These are phyloP conservation scores for Propithecus coquereli DNA, from an alignment of 2,113 vertebrate genomes.

Conservation along the genomic window DNA sequence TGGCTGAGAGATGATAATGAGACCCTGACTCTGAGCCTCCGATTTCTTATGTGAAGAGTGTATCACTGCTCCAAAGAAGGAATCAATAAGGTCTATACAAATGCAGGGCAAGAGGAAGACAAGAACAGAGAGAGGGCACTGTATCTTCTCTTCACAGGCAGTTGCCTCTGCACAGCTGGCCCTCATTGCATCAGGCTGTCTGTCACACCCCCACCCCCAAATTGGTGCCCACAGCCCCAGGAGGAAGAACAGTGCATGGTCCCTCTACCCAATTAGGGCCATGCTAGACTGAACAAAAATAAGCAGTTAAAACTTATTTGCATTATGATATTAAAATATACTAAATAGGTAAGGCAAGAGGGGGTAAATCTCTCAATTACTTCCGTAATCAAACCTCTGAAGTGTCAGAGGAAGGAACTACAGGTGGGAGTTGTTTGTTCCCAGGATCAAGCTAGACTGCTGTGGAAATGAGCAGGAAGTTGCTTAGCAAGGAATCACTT, in stretches of 20 bases:
- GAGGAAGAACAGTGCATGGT: background rate
- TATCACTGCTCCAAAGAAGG: background rate
- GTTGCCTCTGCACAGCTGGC: background rate
- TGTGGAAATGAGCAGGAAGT: slow-evolving; percentile 20
- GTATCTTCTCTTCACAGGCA: background rate
- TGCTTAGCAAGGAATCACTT: background rate
- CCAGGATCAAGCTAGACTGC: background rate
- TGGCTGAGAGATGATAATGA: background rate
- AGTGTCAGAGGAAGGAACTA: slow-evolving; percentile 4
- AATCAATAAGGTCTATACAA: background rate
- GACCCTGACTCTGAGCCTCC: background rate
- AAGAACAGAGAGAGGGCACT: background rate
- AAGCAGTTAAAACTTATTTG: slow-evolving; percentile 16
- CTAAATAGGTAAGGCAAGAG: slow-evolving; percentile 32
- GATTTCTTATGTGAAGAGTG: background rate
- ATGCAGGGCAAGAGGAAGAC: background rate
- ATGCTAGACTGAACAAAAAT: background rate
- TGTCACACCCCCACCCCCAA: background rate
- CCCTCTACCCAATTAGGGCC: background rate
- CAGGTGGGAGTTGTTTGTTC: background rate
- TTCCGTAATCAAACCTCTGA: slow-evolving; percentile 26
- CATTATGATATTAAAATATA: slow-evolving; percentile 41
- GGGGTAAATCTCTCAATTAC: slow-evolving; percentile 27
- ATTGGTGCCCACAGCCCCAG: background rate
- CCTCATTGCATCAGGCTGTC: background rate